Evolutionary conservation across 2,888 invertebrate genomes (phyloP).

Genomic region (Griposia aprilina): DNA sequence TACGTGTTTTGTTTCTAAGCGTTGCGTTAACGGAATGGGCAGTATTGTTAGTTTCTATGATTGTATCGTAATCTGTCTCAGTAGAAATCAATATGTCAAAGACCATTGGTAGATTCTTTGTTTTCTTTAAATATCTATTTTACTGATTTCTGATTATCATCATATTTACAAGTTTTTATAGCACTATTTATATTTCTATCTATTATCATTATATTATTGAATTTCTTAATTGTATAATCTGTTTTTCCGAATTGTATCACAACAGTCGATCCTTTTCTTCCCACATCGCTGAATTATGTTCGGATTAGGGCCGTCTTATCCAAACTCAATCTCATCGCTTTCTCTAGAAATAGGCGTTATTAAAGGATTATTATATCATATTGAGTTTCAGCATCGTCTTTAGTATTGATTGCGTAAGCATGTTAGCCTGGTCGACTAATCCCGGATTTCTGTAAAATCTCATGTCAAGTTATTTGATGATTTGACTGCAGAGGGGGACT

Average conservation of each 20-base stretch:
- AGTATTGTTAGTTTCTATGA: constrained; percentile 28
- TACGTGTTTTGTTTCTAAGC: constrained; percentile 51
- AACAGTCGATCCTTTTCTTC: neutral
- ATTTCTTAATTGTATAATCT: neutral
- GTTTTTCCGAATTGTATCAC: constrained; percentile 18
- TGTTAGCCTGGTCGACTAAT: neutral
- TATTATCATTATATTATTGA: neutral
- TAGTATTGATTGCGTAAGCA: constrained; percentile 1
- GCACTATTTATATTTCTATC: neutral
- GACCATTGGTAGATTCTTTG: neutral
- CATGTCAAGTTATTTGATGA: neutral
- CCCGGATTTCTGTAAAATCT: neutral
- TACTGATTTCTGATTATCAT: neutral
- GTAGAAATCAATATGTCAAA: neutral
- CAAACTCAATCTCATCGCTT: constrained; percentile 29
- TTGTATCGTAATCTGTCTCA: neutral
- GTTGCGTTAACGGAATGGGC: constrained; percentile 8
- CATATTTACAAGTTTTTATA: neutral
- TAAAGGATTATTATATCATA: constrained; percentile 27
- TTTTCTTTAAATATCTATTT: too few relatives aligned
- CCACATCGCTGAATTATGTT: constrained; percentile 15
- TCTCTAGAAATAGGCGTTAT: constrained; percentile 4
- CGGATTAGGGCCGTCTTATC: constrained; percentile 29
- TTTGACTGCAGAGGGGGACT: neutral
- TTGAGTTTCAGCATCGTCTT: neutral